These are phyloP conservation scores for Odontamblyopus lacepedii DNA, from an alignment of 2,797 vertebrate species.

Conservation along the genomic window DNA sequence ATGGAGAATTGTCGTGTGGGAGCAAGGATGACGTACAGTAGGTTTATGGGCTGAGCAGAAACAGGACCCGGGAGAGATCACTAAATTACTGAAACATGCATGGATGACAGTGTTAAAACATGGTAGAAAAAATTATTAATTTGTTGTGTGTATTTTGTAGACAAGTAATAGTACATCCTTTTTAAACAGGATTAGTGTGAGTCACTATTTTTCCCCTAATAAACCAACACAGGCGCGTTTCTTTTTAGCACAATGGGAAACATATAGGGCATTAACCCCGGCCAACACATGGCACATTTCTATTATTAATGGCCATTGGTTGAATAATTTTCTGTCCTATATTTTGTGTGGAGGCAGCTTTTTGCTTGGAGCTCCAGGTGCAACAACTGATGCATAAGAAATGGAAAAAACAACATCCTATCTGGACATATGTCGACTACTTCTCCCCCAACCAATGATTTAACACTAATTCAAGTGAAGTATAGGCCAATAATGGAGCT, in stretches of 20 bases:
- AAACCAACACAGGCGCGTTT: no score
- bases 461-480: background rate
- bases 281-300: constrained; percentile 1
- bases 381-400: constrained; percentile 7
- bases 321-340: constrained; percentile 1
- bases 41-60: no score
- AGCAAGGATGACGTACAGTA: no score
- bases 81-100: no score
- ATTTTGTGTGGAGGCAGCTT: constrained; percentile 1
- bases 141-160: no score
- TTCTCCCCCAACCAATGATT: background rate
- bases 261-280: background rate
- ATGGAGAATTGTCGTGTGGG: no score
- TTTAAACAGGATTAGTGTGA: no score
- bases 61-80: no score
- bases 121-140: no score
- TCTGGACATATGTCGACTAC: background rate
- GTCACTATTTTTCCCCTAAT: no score
- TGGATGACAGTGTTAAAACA: no score
- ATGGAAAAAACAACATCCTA: background rate
- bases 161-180: no score
- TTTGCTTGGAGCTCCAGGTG: constrained; percentile 5
- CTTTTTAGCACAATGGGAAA: background rate
- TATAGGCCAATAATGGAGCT: background rate
- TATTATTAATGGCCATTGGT: constrained; percentile 8